Evolutionary conservation across 2,797 vertebrate species (phyloP), one percentile per base, ranked within the genome.

Genomic region (Parauchenoglanis ngamensis): DNA sequence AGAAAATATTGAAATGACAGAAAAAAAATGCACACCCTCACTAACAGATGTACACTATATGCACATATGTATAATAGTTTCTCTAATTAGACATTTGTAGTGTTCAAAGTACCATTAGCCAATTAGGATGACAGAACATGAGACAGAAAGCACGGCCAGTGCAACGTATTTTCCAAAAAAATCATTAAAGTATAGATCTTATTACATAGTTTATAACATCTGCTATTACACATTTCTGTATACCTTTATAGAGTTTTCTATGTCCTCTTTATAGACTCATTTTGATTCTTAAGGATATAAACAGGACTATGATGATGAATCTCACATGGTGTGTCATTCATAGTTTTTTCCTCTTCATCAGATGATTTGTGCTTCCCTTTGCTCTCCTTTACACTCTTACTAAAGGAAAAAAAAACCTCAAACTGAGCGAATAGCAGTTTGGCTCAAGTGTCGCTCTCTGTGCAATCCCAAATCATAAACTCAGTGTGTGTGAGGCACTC

Each of bases 401-500:
- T 88, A 90, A 23, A 4, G 7, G 54, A 4, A 76, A 68, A 59
- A 23, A 4, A 77, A 59, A 68, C 13, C 65, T 92, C 92, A 93
- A 91, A 93, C 93, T 87, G 92, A 92, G 93, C 78, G 92, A 94
- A 94, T 92, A 93, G 91, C 93, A 93, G 94, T 95, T 94, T 94
- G 92, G 89, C 79, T 83, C 87, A 93, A 94, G 92, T 84, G 89
- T 92, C 91, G 75, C 88, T 77, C 89, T 93, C 90, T 89, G 93
- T 89, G 52, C 93, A 93, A 95, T 93, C 93, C 92, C 92, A 92
- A 94, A 94, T 95, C 94, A 94, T 94, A 95, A 96, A 94, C 93
- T 82, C 94, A 94, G 94, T 93, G 31, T 94, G 94, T 89, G 92
- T 91, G 93, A 90, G 89, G 89, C 88, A 88, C 93, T 80, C 65